A percentile compares a stretch with the other conserved stretches of the same genome.
Evolutionary conservation across 2,797 vertebrate species (phyloP).

Genomic region (Poecilia velifera): DNA sequence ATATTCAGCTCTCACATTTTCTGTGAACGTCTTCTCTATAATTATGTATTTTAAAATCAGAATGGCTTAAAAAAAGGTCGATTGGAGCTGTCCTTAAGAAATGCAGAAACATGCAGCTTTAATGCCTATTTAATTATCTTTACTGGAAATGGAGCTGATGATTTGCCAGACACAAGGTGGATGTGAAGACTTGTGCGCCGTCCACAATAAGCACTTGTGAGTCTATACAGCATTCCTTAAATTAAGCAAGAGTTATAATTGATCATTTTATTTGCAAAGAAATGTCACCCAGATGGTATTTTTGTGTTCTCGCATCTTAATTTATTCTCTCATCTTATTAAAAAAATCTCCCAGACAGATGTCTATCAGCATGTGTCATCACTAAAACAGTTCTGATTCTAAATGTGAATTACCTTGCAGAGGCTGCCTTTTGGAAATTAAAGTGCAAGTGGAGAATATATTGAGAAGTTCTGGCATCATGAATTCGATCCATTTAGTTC

Average conservation of each 20-base stretch:
- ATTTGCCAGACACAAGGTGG: neutral
- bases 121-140: neutral
- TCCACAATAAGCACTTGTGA: neutral
- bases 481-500: neutral
- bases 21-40: neutral
- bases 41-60: neutral
- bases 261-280: neutral
- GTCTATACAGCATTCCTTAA: neutral
- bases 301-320: neutral
- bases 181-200: neutral
- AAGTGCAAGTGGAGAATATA: neutral
- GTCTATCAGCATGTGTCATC: neutral
- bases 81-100: neutral
- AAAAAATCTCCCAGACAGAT: neutral
- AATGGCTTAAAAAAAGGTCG: neutral
- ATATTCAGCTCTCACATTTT: neutral
- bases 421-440: neutral
- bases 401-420: neutral
- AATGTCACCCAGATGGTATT: constrained; percentile 15
- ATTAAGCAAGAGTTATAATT: neutral
- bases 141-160: neutral
- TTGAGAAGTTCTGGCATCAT: neutral
- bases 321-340: constrained; percentile 1
- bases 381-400: neutral
- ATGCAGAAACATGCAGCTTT: neutral